phyloP scores from a whole-genome alignment of 2,888 invertebrate genomes.

The Mechanitis messenoides region DNA sequence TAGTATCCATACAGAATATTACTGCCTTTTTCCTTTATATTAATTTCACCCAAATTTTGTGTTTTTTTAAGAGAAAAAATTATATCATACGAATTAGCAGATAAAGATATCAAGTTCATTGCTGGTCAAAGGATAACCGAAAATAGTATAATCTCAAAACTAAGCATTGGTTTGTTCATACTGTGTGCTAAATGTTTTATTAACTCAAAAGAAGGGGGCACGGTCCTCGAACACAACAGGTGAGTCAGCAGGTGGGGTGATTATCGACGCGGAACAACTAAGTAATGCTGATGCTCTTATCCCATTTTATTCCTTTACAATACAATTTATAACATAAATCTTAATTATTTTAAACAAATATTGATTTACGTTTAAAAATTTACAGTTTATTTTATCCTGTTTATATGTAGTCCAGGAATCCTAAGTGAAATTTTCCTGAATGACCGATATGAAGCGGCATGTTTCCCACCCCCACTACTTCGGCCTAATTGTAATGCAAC shows the following conservation, averaged over 20 bases:
- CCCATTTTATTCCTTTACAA: conserved; percentile 21
- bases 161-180: no score
- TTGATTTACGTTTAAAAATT: no score
- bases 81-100: no score
- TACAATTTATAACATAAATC: not conserved
- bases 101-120: no score
- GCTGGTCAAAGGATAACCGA: no score
- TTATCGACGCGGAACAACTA: conserved; percentile 55
- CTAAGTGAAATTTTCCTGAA: conserved; percentile 57
- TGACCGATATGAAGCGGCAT: conserved; percentile 67
- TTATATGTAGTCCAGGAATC: conserved; percentile 12
- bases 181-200: conserved; percentile 13
- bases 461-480: conserved; percentile 73
- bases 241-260: conserved; percentile 74
- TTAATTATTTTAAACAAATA: not conserved
- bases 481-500: conserved; percentile 72
- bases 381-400: not conserved
- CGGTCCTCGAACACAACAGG: conserved; percentile 52
- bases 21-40: no score
- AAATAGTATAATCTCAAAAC: no score
- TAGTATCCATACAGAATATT: no score
- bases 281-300: conserved; percentile 30
- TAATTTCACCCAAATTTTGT: no score
- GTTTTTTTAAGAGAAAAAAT: no score
- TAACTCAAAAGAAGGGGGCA: conserved; percentile 32